Evolutionary conservation across 2,888 invertebrate genomes (phyloP).

Genomic region (Synergus itoensis): DNA sequence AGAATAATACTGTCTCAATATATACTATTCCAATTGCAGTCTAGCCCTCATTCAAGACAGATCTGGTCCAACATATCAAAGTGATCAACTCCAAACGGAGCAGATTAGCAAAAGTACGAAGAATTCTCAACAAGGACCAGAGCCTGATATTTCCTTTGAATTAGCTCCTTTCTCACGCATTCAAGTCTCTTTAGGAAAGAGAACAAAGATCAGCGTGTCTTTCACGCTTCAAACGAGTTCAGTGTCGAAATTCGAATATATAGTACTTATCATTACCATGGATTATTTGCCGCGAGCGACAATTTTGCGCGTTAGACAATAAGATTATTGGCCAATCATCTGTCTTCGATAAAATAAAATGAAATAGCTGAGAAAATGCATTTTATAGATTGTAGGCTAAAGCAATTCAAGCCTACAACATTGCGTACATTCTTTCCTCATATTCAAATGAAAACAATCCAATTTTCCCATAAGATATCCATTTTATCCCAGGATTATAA

Average conservation of each 20-base stretch:
- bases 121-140: background rate
- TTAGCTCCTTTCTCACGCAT: constrained; percentile 12
- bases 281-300: background rate
- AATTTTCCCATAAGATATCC: background rate
- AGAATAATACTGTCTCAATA: background rate
- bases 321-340: constrained; percentile 15
- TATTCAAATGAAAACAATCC: background rate
- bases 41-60: background rate
- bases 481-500: too few species aligned
- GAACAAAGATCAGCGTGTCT: background rate
- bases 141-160: constrained; percentile 10
- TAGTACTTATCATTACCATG: background rate
- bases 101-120: constrained; percentile 1
- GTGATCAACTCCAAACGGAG: background rate
- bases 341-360: background rate
- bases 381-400: background rate
- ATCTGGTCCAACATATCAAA: background rate
- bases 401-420: background rate
- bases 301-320: background rate
- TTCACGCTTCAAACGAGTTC: background rate
- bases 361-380: background rate
- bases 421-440: background rate
- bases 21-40: background rate
- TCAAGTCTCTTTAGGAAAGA: constrained; percentile 7
- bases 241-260: constrained; percentile 20